Percentiles rank a stretch among this genome's conserved stretches.
Evolutionary conservation across 1,140 invertebrate genomes (phyloP).

Genomic region (Pantala flavescens): DNA sequence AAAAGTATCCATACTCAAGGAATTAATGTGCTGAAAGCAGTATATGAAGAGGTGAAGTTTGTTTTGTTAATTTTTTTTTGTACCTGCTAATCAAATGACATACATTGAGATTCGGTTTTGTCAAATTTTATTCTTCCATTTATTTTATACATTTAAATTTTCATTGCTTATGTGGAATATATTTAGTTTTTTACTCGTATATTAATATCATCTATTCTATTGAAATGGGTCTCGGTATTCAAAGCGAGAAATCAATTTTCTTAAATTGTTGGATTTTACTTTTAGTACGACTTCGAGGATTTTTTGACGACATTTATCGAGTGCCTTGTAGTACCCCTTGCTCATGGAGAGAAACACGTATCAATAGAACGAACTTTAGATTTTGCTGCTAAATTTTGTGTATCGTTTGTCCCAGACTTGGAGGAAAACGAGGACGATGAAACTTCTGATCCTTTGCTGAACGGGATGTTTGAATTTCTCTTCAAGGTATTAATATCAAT

Average conservation of each 20-base stretch:
- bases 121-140: too few relatives aligned
- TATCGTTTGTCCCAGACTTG: constrained; percentile 29
- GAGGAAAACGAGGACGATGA: constrained; percentile 30
- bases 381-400: constrained; percentile 53
- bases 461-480: constrained; percentile 42
- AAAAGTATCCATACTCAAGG: too few relatives aligned
- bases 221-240: too few relatives aligned
- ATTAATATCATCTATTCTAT: too few relatives aligned
- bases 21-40: constrained; percentile 44
- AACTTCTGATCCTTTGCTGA: not conserved
- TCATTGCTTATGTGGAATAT: too few relatives aligned
- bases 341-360: constrained; percentile 48
- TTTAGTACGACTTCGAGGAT: constrained; percentile 26
- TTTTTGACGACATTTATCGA: constrained; percentile 29
- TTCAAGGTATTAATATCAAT: constrained; percentile 40
- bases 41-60: constrained; percentile 42
- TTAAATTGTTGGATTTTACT: constrained; percentile 21
- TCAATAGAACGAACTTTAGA: constrained; percentile 51
- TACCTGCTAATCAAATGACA: too few relatives aligned
- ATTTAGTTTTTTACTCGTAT: too few relatives aligned
- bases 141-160: too few relatives aligned
- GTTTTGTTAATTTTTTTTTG: not conserved
- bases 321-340: constrained; percentile 33
- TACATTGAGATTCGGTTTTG: too few relatives aligned
- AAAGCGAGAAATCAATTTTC: too few relatives aligned